Base-by-base conservation (phyloP, 1,140 invertebrate genomes). In the Zaprionus lachaisei region DNA sequence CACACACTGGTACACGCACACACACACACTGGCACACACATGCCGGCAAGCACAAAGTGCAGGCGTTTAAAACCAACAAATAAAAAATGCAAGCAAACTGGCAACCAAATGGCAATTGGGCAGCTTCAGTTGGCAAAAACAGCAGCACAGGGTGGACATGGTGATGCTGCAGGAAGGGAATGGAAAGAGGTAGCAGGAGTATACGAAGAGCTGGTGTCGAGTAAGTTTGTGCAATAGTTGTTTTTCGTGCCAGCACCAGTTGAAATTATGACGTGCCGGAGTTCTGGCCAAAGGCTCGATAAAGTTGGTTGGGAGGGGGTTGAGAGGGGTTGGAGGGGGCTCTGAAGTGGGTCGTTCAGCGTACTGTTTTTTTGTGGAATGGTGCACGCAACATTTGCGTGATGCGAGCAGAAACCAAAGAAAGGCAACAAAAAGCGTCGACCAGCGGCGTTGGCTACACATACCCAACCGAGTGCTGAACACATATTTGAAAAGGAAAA, bases 401-500 rank as follows among this genome's bases (percentile, higher is more conserved):
- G 85, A 81, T 84, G 81, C 85, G 80, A 55, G 56, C 61, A 51
- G 44, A 31, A 9, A 44, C 37, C n/a, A 41, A 41, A 68, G n/a
- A 24, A 62, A 51, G 28, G 22, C 22, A 49, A 22, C 49, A 71
- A 49, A 74, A 11, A 61, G 34, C 37, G 58, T 24, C 34, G 55
- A 49, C 31, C 56, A 71, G 62, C 64, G 56, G 55, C 79, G 64
- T 54, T 38, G 55, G 55, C 64, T 66, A 56, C 63, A 55, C 34
- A 66, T 24, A 56, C 20, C 44, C 55, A 58, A 70, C 56, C 84
- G 77, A 89, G 84, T 84, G 84, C 85, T 90, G 84, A 77, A 81
- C 85, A 89, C 85, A 89, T 89, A 89, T 89, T 89, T 89, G 84
- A 89, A 89, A 90, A 89, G 85, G 78, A 84, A 90, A 90, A 87